Evolutionary conservation across 2,888 invertebrate species (phyloP).

Genomic region (Acleris sparsana): DNA sequence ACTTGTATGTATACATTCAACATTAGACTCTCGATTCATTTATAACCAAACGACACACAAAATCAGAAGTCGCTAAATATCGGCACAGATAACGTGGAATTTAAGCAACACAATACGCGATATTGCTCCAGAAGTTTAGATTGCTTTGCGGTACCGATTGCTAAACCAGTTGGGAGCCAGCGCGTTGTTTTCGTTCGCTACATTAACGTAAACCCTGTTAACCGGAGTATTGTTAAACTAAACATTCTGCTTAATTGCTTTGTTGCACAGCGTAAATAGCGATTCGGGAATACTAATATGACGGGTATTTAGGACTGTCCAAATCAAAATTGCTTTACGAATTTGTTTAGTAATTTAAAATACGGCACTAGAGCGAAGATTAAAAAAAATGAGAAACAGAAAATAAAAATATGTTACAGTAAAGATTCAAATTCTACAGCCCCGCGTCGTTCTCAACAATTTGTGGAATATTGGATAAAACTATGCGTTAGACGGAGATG

Average conservation of each 20-base stretch:
- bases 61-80: conserved; percentile 23
- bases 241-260: conserved; percentile 32
- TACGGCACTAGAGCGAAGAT: no score
- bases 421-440: no score
- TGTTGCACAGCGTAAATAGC: conserved; percentile 18
- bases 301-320: neutral
- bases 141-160: conserved; percentile 34
- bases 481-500: no score
- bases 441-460: no score
- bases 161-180: conserved; percentile 32
- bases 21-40: no score
- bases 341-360: no score
- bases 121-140: conserved; percentile 36
- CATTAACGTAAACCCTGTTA: conserved; percentile 34
- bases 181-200: conserved; percentile 33
- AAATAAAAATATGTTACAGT: no score
- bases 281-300: conserved; percentile 5
- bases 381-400: no score
- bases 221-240: conserved; percentile 34
- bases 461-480: no score
- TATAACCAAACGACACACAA: conserved; percentile 1
- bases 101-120: conserved; percentile 29
- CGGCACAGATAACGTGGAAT: conserved; percentile 23
- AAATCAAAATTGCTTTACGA: no score
- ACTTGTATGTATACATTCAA: no score